Base-by-base conservation (phyloP, 2,113 vertebrate genomes). In the Nothocercus nigrocapillus region DNA sequence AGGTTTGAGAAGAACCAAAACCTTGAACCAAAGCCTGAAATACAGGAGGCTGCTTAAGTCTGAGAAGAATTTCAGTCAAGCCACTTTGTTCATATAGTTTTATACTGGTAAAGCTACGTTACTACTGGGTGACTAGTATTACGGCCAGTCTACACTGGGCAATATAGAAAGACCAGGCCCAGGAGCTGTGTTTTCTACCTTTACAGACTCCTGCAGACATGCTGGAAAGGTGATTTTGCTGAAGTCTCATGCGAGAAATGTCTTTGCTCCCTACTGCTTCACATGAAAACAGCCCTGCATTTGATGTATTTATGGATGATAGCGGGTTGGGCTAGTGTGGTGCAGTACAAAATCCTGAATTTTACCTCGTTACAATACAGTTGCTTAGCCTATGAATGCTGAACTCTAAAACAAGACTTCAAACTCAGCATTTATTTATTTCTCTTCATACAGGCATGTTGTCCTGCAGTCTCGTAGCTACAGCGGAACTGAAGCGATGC, bases 381-480 rank as follows among this genome's bases (percentile, higher is more conserved):
- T 51, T 56, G 6, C 73, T 85, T 88, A 5, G 18, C 47, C 76
- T 82, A 8, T 54, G 49, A 62, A 58, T 64, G 85, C 45, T 47
- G 44, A 38, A 76, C 56, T 25, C 44, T 36, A n/a, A 89, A 68
- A 5, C 34, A 64, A 76, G 59, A 83, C 78, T 85, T 89, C 30
- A 15, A 34, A 44, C 79, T 70, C n/a, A 68, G 28, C 38, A 8
- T 69, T 93, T 69, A 30, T 58, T n/a, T 53, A 27, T 58, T n/a
- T 53, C 40, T 75, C 1, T 38, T 79, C 66, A 34, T 5, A 1
- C 32, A 25, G 34, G 51, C 30, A 38, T 10, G 61, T 95, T 95
- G 88, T 95, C 95, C 94, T 81, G 82, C 82, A 90, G 82, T 34
- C 68, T 74, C 63, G 51, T 80, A 78, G 68, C 82, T 91, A 59